A percentile compares a stretch with the other conserved stretches of the same genome.
These are phyloP conservation scores for Sthenelais limicola DNA, from an alignment of 2,888 invertebrate genomes.

Conservation along the genomic window DNA sequence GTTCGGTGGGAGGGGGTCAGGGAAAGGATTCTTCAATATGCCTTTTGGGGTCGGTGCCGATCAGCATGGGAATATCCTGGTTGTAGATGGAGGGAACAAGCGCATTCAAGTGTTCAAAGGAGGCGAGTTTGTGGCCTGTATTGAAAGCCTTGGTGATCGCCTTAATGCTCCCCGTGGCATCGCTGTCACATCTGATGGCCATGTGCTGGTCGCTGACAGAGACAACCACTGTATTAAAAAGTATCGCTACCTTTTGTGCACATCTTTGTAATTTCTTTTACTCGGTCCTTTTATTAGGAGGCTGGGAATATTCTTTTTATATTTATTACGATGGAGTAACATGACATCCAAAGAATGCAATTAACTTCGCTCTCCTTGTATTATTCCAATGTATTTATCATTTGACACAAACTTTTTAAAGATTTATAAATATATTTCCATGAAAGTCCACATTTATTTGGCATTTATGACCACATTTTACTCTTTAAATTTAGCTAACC, in stretches of 20 bases:
- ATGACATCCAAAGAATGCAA: no score
- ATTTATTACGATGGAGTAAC: no score
- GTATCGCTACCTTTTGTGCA: constrained; percentile 48
- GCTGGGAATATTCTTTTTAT: no score
- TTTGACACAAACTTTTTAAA: no score
- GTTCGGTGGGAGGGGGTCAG: constrained; percentile 48
- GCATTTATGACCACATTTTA: no score
- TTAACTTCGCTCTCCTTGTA: no score
- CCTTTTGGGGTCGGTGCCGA: constrained; percentile 52
- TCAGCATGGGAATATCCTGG: constrained; percentile 51
- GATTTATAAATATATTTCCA: no score
- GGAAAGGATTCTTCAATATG: constrained; percentile 51
- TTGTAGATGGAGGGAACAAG: constrained; percentile 53
- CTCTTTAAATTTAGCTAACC: no score
- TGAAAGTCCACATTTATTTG: no score
- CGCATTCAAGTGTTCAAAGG: constrained; percentile 49
- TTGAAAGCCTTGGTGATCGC: constrained; percentile 48
- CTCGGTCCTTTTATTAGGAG: no score
- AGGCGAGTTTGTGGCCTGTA: constrained; percentile 46
- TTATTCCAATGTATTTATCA: no score
- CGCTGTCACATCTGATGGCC: constrained; percentile 52
- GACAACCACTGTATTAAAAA: constrained; percentile 55
- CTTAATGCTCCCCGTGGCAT: constrained; percentile 52
- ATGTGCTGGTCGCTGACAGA: constrained; percentile 50
- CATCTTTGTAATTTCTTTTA: constrained; percentile 27